Evolutionary conservation across 2,113 vertebrate species (phyloP).

Genomic region (Sylvietta virens): DNA sequence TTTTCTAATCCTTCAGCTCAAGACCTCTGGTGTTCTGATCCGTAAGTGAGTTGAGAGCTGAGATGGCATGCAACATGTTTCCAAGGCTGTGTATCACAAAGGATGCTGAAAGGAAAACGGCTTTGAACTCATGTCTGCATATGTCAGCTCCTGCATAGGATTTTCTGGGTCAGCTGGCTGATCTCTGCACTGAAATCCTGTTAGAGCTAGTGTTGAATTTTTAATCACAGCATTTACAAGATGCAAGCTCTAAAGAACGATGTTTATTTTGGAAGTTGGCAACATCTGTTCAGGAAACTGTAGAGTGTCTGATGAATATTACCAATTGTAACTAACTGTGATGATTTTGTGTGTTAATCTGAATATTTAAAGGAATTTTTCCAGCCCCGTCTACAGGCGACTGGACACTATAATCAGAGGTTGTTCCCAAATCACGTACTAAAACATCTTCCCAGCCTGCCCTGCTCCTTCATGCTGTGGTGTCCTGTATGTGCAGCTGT

Average conservation of each 20-base stretch:
- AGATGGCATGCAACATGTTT: background rate
- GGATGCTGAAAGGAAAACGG: background rate
- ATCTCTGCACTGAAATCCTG: background rate
- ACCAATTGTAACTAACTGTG: background rate
- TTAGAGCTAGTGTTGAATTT: background rate
- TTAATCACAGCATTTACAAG: background rate
- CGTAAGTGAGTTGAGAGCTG: background rate
- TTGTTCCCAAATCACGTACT: background rate
- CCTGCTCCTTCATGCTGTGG: background rate
- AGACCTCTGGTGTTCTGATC: background rate
- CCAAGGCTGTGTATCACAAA: background rate
- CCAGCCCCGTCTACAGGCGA: background rate
- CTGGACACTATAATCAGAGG: background rate
- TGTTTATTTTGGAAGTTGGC: background rate
- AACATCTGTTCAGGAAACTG: background rate
- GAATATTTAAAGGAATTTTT: background rate
- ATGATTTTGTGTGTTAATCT: background rate
- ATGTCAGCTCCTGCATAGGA: background rate
- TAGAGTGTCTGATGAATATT: background rate
- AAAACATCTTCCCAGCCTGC: background rate
- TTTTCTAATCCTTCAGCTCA: background rate
- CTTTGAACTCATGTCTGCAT: background rate
- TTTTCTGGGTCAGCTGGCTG: background rate
- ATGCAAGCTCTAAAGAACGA: background rate
- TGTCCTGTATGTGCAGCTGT: background rate